Base-by-base conservation (phyloP, 2,888 invertebrate genomes). In the Ommatoiulus sabulosus region DNA sequence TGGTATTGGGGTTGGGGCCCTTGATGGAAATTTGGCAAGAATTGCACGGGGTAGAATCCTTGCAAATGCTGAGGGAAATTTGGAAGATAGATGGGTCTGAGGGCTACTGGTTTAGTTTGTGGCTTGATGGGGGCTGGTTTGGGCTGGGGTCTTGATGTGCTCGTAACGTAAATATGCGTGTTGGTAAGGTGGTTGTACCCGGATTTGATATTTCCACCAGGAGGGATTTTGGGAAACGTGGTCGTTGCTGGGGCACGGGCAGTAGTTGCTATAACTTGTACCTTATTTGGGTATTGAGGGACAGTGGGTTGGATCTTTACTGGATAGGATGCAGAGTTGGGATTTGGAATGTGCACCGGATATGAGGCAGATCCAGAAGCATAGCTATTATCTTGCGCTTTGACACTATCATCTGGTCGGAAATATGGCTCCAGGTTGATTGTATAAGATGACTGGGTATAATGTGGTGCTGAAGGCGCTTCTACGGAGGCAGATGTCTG, bases 391-490 rank as follows among this genome's bases (percentile, higher is more conserved):
- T 86, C 46, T 24, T 72, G 72, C 0, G 72, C 72, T 12, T n/a
- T 72, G 10, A 24, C 72, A 10, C 7, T 20, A 24, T 24, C 72
- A 8, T 72, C 72, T 10, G 87, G 48, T 10, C 44, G n/a, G 48
- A 20, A 52, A 24, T 57, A 87, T 7, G 87, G 87, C 43, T 72
- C 72, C 20, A 80, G 44, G 10, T 87, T 17, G 5, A 80, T 24
- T 7, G 63, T 20, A 24, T 87, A 87, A 20, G 87, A 48, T 8
- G 87, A 87, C 46, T 87, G 52, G 8, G 87, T 8, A 24, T 87
- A 72, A n/a, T 15, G 24, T 3, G 52, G 87, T 4, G 87, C 87
- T 8, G 87, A 35, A 0, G 87, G 46, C 8, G 46, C 17, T n/a
- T n/a, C 46, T 87, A 44, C 24, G 8, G 44, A 52, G 15, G 87